Base-by-base conservation (phyloP, 1,140 invertebrate genomes). In the Teleopsis dalmanni region DNA sequence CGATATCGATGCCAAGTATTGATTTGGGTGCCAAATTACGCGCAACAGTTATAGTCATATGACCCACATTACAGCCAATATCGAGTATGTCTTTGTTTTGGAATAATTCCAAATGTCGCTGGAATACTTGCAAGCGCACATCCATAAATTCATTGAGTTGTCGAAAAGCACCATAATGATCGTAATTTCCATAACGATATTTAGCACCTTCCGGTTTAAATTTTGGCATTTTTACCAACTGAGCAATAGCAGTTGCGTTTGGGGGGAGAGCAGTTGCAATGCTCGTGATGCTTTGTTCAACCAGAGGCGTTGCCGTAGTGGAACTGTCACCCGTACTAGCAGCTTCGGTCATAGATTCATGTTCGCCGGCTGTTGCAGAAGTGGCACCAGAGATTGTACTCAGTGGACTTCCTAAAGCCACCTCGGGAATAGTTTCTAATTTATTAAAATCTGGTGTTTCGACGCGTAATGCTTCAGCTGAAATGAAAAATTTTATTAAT, bases 51-150 rank as follows among this genome's bases (percentile, higher is more conserved):
- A 88, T 75, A 3, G 95, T 95, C 37, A 99, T 81, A 65, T 95
- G 88, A 3, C 96, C 96, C 55, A 93, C 87, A 76, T 99, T 99
- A 71, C 96, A 99, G 9, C 96, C 96, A 65, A 99, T 91, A 65
- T 99, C 96, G 33, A 99, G 75, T 19, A 98, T 83, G 72, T 94
- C 87, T 72, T 94, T 96, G 11, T 83, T 82, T 52, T 83, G 74
- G 70, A 98, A 97, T 63, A 96, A 78, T 56, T 95, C 84, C 35
- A 79, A 74, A 52, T 88, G 81, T 51, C 82, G 78, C 34, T 78
- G 76, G 56, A 99, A 87, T 42, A 85, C 81, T 53, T 81, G 80
- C 37, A 98, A 71, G 40, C 96, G 78, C 23, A 83, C 74, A 73
- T 98, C 95, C 50, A 82, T 74, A 50, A 85, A 84, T 36, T 84